Evolutionary conservation across 2,888 invertebrate genomes (phyloP).

Genomic region (Pseudococcus longispinus): DNA sequence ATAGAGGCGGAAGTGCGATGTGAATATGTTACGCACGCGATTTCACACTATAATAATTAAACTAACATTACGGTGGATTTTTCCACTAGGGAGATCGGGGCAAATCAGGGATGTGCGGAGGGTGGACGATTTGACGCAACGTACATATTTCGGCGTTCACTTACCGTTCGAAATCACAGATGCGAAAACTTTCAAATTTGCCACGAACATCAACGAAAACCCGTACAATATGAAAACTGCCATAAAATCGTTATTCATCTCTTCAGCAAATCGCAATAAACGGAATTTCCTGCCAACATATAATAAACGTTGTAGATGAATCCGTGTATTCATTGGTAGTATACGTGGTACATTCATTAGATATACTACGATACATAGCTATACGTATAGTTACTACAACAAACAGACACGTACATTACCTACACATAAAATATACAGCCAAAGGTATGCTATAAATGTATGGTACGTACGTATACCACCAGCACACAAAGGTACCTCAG

Average conservation of each 20-base stretch:
- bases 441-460: background rate
- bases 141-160: background rate
- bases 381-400: background rate
- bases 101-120: background rate
- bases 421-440: too few relatives aligned
- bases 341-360: too few relatives aligned
- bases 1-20: too few relatives aligned
- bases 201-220: slow-evolving; percentile 32
- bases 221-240: slow-evolving; percentile 45
- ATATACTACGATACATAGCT: background rate
- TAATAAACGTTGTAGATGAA: background rate
- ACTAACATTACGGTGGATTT: background rate
- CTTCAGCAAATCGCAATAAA: slow-evolving; percentile 17
- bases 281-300: slow-evolving; percentile 8
- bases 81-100: background rate
- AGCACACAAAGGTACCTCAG: background rate
- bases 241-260: slow-evolving; percentile 50
- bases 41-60: background rate
- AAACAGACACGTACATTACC: background rate
- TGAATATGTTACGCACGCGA: background rate
- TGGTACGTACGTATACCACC: background rate
- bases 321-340: too few relatives aligned
- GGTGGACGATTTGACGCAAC: background rate
- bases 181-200: slow-evolving; percentile 50
- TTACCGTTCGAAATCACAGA: slow-evolving; percentile 54